Evolutionary conservation across 1,140 invertebrate genomes (phyloP).

Genomic region (Littorina saxatilis): DNA sequence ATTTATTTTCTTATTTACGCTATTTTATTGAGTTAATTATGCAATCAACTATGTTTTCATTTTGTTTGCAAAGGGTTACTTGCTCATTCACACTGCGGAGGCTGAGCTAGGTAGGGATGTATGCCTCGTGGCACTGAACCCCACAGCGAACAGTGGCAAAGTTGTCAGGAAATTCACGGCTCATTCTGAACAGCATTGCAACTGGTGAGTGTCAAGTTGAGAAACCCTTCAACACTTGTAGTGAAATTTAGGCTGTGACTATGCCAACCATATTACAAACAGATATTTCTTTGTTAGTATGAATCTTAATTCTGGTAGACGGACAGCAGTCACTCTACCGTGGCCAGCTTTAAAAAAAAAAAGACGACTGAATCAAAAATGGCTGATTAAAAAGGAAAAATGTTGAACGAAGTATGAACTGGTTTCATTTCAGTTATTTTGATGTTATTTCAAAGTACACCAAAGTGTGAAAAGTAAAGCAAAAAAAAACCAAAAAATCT

Average conservation of each 20-base stretch:
- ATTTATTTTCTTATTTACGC: too few species aligned
- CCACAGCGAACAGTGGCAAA: background rate
- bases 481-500: too few species aligned
- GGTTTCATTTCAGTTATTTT: background rate
- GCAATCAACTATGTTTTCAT: too few species aligned
- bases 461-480: too few species aligned
- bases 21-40: too few species aligned
- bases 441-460: too few species aligned
- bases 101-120: background rate
- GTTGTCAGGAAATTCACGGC: background rate
- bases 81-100: background rate
- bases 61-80: background rate
- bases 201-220: slow-evolving; percentile 17
- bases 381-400: too few species aligned
- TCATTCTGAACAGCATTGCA: background rate
- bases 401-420: too few species aligned
- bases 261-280: background rate
- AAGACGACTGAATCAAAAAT: too few species aligned
- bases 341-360: background rate
- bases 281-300: background rate
- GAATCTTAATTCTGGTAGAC: background rate
- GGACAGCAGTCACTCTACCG: background rate
- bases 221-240: too few species aligned
- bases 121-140: slow-evolving; percentile 11
- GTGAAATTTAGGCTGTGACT: background rate